Evolutionary conservation across 2,113 vertebrate genomes (phyloP).

Genomic region (Pavo muticus): DNA sequence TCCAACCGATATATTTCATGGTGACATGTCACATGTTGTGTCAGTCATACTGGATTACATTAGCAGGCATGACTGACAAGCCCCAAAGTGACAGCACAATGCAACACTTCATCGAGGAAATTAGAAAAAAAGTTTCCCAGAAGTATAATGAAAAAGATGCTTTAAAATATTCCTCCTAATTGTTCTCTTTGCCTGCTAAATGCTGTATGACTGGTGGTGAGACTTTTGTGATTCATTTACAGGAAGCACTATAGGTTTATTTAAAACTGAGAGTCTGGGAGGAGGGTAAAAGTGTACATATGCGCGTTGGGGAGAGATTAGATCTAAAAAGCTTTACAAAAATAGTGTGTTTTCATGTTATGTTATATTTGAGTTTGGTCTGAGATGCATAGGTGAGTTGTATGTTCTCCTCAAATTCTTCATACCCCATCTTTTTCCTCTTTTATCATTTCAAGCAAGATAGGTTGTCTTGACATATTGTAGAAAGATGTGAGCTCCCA

Average conservation of each 20-base stretch:
- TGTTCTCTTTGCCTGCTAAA: conserved; percentile 3
- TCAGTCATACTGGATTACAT: conserved; percentile 52
- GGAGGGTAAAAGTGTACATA: background rate
- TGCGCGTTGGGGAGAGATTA: background rate
- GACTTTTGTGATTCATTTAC: background rate
- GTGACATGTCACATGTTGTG: conserved; percentile 67
- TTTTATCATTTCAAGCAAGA: background rate
- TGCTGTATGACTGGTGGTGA: background rate
- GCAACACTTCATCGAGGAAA: background rate
- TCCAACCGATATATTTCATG: conserved; percentile 7
- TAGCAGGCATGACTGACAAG: conserved; percentile 51
- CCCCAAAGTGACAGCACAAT: conserved; percentile 40
- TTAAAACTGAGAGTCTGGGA: background rate
- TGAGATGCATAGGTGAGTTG: background rate
- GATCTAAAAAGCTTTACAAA: background rate
- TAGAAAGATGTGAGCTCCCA: background rate
- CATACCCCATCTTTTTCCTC: background rate
- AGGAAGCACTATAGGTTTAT: conserved; percentile 20
- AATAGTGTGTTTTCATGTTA: background rate
- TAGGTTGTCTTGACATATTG: background rate
- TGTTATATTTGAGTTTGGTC: background rate
- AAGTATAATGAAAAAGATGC: conserved; percentile 19
- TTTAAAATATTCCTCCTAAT: conserved; percentile 18
- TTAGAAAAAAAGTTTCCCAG: background rate
- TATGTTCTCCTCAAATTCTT: background rate